Evolutionary conservation across 1,140 invertebrate genomes (phyloP).

Genomic region (Atta colombica): DNA sequence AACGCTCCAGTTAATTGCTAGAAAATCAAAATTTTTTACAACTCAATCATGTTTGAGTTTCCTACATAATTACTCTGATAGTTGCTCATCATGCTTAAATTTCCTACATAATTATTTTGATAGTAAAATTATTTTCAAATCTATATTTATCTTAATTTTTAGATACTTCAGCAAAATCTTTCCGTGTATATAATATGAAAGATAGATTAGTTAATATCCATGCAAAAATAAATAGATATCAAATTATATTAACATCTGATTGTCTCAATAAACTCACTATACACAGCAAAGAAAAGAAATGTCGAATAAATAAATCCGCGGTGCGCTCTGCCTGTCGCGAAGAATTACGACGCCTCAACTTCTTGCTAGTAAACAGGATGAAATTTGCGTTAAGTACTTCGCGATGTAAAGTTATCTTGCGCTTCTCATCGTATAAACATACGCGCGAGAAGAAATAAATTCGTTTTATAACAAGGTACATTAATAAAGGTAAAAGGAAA

Average conservation of each 20-base stretch:
- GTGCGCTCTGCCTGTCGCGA: neutral
- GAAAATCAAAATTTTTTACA: too few species aligned
- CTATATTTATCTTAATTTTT: too few species aligned
- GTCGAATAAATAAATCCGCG: constrained; percentile 9
- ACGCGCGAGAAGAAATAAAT: constrained; percentile 26
- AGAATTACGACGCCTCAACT: constrained; percentile 5
- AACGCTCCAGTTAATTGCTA: too few species aligned
- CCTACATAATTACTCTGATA: too few species aligned
- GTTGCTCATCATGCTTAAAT: too few species aligned
- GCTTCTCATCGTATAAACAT: constrained; percentile 5
- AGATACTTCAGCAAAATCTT: too few species aligned
- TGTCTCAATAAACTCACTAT: constrained; percentile 8
- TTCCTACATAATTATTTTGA: too few species aligned
- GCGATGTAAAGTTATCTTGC: constrained; percentile 30
- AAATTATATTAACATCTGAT: neutral
- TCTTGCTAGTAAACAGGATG: constrained; percentile 46
- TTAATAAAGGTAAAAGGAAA: constrained; percentile 16
- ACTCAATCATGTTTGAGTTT: too few species aligned
- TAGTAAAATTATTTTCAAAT: too few species aligned
- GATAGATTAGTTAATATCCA: neutral
- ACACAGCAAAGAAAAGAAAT: neutral
- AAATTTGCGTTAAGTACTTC: constrained; percentile 39
- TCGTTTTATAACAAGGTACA: neutral
- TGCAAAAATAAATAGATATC: neutral
- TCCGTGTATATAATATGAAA: neutral